phyloP scores from a whole-genome alignment of 2,797 vertebrate species.

The Sebastes itinus region DNA sequence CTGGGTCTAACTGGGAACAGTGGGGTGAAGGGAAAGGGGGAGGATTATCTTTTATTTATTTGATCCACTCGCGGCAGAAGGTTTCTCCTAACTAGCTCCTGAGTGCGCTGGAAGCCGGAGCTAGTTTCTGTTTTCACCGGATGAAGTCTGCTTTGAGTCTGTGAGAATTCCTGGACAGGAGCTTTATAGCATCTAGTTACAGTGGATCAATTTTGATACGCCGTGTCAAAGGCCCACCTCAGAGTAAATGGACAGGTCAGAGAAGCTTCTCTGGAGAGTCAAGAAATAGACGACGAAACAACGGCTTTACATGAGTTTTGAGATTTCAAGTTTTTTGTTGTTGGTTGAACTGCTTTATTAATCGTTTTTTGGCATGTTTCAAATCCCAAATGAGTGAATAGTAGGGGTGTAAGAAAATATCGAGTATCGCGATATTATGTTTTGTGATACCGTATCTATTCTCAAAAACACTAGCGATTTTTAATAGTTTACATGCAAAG shows the following conservation, averaged over 20 bases:
- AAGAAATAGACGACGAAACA: neutral
- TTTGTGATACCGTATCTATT: no score
- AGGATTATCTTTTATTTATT: conserved; percentile 71
- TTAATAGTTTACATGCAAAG: no score
- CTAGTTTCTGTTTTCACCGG: conserved; percentile 18
- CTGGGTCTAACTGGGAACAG: conserved; percentile 57
- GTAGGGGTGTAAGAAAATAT: no score
- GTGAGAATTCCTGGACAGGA: conserved; percentile 36
- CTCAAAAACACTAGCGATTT: no score
- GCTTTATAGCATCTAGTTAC: conserved; percentile 55
- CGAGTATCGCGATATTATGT: no score
- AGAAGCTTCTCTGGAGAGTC: conserved; percentile 8
- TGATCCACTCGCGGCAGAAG: conserved; percentile 54
- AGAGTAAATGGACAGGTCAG: conserved; percentile 42
- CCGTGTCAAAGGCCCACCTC: conserved; percentile 38
- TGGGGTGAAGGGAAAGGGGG: conserved; percentile 48
- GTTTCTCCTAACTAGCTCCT: conserved; percentile 53
- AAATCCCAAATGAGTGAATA: neutral
- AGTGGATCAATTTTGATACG: conserved; percentile 56
- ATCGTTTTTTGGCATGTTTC: neutral
- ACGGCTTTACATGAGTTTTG: neutral
- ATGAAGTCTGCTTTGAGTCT: conserved; percentile 45
- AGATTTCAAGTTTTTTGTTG: neutral
- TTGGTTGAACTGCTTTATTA: neutral
- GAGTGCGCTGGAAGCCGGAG: conserved; percentile 26